These are phyloP conservation scores for Limonius californicus DNA, from an alignment of 1,140 invertebrate genomes.

Conservation along the genomic window DNA sequence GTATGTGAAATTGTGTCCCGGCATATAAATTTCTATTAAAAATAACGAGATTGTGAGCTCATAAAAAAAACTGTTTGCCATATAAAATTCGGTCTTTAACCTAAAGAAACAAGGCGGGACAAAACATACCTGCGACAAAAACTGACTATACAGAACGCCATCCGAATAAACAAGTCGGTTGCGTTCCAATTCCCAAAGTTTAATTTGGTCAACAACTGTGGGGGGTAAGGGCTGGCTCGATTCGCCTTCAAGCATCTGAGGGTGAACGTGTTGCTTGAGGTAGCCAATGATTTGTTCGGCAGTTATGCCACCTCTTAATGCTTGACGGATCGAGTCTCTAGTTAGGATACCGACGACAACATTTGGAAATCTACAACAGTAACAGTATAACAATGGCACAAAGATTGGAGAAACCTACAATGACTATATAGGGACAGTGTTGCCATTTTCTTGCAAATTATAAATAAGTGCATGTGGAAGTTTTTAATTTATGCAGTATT, in stretches of 20 bases:
- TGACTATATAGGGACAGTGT: too few relatives aligned
- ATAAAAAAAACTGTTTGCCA: too few relatives aligned
- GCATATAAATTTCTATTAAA: not conserved
- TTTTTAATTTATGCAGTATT: too few relatives aligned
- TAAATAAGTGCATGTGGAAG: too few relatives aligned
- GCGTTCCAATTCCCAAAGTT: slow-evolving; percentile 92
- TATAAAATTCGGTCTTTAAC: too few relatives aligned
- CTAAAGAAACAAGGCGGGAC: too few relatives aligned
- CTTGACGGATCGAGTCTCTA: slow-evolving; percentile 89
- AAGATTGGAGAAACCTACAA: too few relatives aligned
- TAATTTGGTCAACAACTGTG: slow-evolving; percentile 91
- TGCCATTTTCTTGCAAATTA: too few relatives aligned
- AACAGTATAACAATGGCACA: not conserved
- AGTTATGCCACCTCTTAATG: slow-evolving; percentile 90
- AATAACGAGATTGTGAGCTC: too few relatives aligned
- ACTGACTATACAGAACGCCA: slow-evolving; percentile 95
- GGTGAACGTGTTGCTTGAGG: slow-evolving; percentile 80
- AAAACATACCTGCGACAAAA: slow-evolving; percentile 81
- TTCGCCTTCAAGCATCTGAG: slow-evolving; percentile 58
- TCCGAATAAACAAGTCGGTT: slow-evolving; percentile 89
- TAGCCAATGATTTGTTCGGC: slow-evolving; percentile 94
- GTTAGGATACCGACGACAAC: slow-evolving; percentile 89
- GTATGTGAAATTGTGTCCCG: too few relatives aligned
- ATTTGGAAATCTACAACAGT: slow-evolving; percentile 84
- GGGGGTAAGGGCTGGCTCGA: slow-evolving; percentile 73